Evolutionary conservation across 2,888 invertebrate species (phyloP).

Genomic region (Macaria notata): DNA sequence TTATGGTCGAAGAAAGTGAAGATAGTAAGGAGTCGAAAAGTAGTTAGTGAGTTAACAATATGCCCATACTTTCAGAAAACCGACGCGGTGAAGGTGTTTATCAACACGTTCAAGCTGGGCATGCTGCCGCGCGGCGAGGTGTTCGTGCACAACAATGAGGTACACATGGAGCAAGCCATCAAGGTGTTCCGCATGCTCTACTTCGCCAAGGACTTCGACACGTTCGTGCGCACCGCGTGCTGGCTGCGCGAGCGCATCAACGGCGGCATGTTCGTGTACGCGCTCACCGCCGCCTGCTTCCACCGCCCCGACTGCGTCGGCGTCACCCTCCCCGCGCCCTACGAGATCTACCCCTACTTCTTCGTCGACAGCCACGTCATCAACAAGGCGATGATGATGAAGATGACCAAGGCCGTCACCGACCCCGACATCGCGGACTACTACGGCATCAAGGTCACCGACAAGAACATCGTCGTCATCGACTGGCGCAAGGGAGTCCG

Average conservation of each 20-base stretch:
- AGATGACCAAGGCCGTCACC: constrained; percentile 82
- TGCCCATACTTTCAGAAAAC: constrained; percentile 61
- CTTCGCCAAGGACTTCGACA: constrained; percentile 86
- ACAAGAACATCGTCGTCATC: constrained; percentile 83
- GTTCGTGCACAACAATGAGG: constrained; percentile 83
- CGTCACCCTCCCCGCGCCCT: constrained; percentile 86
- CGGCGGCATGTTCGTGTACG: constrained; percentile 88
- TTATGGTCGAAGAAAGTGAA: too few species aligned
- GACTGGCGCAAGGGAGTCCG: constrained; percentile 86
- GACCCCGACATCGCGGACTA: constrained; percentile 78
- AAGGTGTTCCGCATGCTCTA: constrained; percentile 84
- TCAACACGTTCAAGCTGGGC: constrained; percentile 78
- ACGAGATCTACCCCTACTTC: constrained; percentile 90
- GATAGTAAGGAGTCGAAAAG: too few species aligned
- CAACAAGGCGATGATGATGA: constrained; percentile 84
- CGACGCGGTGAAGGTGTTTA: constrained; percentile 82
- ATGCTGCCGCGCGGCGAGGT: constrained; percentile 82
- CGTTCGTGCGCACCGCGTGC: constrained; percentile 85
- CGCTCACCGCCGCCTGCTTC: constrained; percentile 85
- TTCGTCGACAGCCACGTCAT: constrained; percentile 88
- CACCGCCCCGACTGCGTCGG: constrained; percentile 86
- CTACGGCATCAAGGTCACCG: constrained; percentile 74
- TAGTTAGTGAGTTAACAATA: too few species aligned
- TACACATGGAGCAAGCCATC: constrained; percentile 84
- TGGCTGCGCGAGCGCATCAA: constrained; percentile 88